phyloP scores from a whole-genome alignment of 2,888 invertebrate genomes.

The Cetonia aurata region DNA sequence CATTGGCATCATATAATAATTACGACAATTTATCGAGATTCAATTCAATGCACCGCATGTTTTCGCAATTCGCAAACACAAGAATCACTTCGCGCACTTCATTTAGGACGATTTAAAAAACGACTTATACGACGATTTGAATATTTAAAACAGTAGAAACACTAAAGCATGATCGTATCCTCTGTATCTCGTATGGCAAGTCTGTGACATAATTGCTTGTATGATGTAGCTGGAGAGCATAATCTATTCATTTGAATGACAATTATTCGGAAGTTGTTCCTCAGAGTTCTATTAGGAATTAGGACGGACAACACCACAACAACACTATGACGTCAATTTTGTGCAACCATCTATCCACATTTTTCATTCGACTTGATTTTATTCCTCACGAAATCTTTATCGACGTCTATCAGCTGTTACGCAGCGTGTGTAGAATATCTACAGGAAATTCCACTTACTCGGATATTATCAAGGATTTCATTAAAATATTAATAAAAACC shows the following conservation, averaged over 20 bases:
- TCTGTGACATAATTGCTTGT: conserved; percentile 18
- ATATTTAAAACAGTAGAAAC: conserved; percentile 17
- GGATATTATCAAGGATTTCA: too few relatives aligned
- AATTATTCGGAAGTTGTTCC: conserved; percentile 17
- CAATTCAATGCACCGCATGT: conserved; percentile 9
- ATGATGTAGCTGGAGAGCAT: conserved; percentile 7
- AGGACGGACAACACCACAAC: neutral
- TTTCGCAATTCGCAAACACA: neutral
- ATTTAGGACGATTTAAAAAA: neutral
- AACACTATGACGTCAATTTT: conserved; percentile 23
- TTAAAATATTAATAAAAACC: too few relatives aligned
- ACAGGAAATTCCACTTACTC: too few relatives aligned
- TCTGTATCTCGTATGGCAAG: conserved; percentile 12
- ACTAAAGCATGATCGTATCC: neutral
- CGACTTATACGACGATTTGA: conserved; percentile 4
- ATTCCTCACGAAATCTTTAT: too few relatives aligned
- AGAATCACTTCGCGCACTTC: neutral
- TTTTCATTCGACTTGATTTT: too few relatives aligned
- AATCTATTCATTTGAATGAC: conserved; percentile 26
- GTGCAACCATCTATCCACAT: conserved; percentile 9
- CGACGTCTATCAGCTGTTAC: too few relatives aligned
- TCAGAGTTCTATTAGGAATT: neutral
- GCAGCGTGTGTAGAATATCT: too few relatives aligned
- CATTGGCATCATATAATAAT: conserved; percentile 36
- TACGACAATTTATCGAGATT: conserved; percentile 3